phyloP scores from a whole-genome alignment of 2,888 invertebrate species.

The Eilema sororculum region DNA sequence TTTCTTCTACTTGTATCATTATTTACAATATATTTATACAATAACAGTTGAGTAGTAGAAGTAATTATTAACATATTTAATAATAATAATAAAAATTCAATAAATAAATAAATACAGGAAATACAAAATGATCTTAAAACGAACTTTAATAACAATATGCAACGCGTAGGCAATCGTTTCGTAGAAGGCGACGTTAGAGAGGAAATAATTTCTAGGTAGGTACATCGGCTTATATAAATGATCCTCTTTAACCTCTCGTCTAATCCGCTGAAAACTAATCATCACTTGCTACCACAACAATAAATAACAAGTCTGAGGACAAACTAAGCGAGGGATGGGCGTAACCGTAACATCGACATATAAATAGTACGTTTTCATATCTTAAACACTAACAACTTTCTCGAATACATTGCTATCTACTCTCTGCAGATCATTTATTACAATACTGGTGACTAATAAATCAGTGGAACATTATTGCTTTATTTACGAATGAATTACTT shows the following conservation, averaged over 20 bases:
- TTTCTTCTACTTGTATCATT: constrained; percentile 71
- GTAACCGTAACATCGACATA: constrained; percentile 36
- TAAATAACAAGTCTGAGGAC: constrained; percentile 40
- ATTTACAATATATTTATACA: constrained; percentile 68
- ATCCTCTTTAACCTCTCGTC: not conserved
- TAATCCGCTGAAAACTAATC: constrained; percentile 24
- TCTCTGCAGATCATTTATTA: constrained; percentile 57
- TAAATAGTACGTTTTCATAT: constrained; percentile 41
- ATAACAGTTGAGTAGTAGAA: constrained; percentile 52
- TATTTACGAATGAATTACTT: constrained; percentile 62
- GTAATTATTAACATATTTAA: constrained; percentile 26
- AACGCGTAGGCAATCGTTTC: constrained; percentile 19
- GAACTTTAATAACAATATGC: constrained; percentile 21
- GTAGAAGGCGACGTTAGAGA: constrained; percentile 29
- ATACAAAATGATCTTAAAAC: constrained; percentile 27
- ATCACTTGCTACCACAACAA: constrained; percentile 36
- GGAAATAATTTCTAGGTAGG: constrained; percentile 13
- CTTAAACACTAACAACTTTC: constrained; percentile 51
- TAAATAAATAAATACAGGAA: constrained; percentile 22
- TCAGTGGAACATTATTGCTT: constrained; percentile 81
- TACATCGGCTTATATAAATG: not conserved
- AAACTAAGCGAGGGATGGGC: constrained; percentile 37
- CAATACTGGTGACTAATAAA: constrained; percentile 76
- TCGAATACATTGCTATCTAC: constrained; percentile 61
- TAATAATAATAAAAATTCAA: constrained; percentile 22